Conservation (phyloP, 2,113 vertebrate species). For the Mus pahari region DNA sequence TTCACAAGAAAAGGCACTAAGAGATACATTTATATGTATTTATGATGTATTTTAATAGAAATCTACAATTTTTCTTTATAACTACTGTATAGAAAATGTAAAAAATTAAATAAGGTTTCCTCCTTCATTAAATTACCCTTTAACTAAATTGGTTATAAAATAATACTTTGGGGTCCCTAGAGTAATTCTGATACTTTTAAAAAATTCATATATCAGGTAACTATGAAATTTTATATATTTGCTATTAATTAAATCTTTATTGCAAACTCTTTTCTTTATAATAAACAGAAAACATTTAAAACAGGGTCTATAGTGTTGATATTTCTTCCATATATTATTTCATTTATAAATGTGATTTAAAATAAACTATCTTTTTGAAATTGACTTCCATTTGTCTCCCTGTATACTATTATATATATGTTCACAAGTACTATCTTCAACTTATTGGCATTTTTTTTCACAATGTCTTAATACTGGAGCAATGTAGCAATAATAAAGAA, state of each 20-base stretch:
- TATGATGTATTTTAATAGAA: not conserved
- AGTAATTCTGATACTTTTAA: not conserved
- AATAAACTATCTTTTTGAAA: not conserved
- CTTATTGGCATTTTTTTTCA: not conserved
- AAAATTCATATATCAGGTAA: not conserved
- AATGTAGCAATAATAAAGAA: conserved; percentile 46
- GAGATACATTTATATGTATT: not conserved
- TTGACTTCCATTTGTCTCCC: not conserved
- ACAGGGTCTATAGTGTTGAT: not conserved
- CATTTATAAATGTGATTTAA: not conserved
- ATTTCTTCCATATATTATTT: not conserved
- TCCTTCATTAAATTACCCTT: not conserved
- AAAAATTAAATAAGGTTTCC: not conserved
- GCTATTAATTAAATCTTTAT: not conserved
- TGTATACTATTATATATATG: not conserved
- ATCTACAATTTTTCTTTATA: not conserved
- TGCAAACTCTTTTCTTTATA: not conserved
- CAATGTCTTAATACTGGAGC: not conserved
- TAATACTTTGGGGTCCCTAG: not conserved
- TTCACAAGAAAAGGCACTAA: not conserved
- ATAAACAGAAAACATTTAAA: not conserved
- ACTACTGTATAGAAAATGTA: not conserved
- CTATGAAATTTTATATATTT: conserved; percentile 13
- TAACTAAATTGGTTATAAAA: not conserved
- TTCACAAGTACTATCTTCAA: not conserved